Conservation (phyloP, 2,797 vertebrate genomes). For the Loriculus beryllinus region DNA sequence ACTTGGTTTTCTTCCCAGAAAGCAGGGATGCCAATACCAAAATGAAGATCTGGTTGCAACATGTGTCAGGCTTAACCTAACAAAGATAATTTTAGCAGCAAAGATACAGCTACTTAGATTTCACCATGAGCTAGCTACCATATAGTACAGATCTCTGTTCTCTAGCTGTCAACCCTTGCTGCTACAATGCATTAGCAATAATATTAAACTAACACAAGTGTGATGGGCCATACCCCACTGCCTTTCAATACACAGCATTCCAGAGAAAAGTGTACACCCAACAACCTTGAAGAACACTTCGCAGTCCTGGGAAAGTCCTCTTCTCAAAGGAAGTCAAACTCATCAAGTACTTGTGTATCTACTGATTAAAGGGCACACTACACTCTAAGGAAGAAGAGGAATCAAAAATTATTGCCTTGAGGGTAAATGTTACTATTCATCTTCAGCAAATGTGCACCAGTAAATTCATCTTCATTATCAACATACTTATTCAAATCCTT, state of each 20-base stretch:
- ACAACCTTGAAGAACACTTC: neutral
- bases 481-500: neutral
- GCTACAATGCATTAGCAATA: neutral
- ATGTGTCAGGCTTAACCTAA: neutral
- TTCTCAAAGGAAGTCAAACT: neutral
- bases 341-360: neutral
- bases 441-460: neutral
- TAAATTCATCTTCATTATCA: neutral
- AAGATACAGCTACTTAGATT: slow-evolving; percentile 13
- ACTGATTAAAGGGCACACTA: neutral
- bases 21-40: neutral
- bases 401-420: neutral
- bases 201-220: neutral
- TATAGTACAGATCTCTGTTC: neutral
- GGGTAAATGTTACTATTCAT: neutral
- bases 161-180: neutral
- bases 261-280: neutral
- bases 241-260: neutral
- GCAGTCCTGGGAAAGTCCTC: neutral
- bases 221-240: neutral
- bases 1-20: slow-evolving; percentile 3
- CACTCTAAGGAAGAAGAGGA: neutral
- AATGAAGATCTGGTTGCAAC: slow-evolving; percentile 26
- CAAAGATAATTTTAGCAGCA: slow-evolving; percentile 40
- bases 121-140: neutral